Percentiles rank a stretch among this genome's conserved stretches.
These are phyloP conservation scores for Lagodon rhomboides DNA, from an alignment of 2,797 vertebrate genomes.

Conservation along the genomic window DNA sequence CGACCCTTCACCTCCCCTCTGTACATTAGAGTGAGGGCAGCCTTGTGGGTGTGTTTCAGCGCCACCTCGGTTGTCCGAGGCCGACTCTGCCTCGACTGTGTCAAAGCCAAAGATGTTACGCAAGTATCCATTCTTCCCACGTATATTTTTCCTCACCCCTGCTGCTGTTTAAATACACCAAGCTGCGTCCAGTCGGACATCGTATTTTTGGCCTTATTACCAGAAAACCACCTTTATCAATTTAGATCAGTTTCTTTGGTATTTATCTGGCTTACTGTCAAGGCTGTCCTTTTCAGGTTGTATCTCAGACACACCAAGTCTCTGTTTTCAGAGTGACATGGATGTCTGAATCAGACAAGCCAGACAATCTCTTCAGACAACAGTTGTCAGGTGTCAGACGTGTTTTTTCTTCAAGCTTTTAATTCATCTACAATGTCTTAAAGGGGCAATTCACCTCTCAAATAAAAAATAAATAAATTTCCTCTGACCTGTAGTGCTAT, in stretches of 20 bases:
- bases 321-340: constrained; percentile 16
- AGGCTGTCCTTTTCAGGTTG: constrained; percentile 26
- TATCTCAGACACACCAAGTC: neutral
- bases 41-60: constrained; percentile 56
- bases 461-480: too few relatives aligned
- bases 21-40: constrained; percentile 40
- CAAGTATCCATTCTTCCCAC: constrained; percentile 69
- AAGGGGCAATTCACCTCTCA: too few relatives aligned
- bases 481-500: too few relatives aligned
- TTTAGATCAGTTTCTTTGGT: neutral
- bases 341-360: constrained; percentile 42
- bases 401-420: constrained; percentile 19
- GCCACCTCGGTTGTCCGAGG: constrained; percentile 39
- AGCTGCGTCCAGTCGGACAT: neutral
- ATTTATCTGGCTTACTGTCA: constrained; percentile 1
- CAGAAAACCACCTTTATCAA: neutral
- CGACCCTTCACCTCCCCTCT: constrained; percentile 42
- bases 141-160: constrained; percentile 35
- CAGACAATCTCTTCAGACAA: constrained; percentile 31
- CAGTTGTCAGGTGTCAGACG: constrained; percentile 11
- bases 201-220: constrained; percentile 1
- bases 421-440: neutral
- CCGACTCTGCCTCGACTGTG: constrained; percentile 52
- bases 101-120: constrained; percentile 69
- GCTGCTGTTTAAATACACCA: constrained; percentile 39